These are phyloP conservation scores for Galago senegalensis DNA, from an alignment of 2,797 vertebrate species.

Conservation along the genomic window DNA sequence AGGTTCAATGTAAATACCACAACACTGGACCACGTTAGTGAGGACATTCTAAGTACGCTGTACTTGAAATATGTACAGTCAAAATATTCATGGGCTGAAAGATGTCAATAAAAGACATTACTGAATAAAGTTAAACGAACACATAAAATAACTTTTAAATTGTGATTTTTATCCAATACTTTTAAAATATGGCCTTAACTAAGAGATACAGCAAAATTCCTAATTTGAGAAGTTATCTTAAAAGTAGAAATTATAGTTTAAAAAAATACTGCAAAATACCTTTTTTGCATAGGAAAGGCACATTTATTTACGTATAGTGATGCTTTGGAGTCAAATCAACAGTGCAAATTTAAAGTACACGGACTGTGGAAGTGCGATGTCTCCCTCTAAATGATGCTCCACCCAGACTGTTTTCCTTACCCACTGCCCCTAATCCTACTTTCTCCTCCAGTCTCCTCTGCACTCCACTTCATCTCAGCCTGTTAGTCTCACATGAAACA, in stretches of 20 bases:
- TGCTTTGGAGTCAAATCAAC: neutral
- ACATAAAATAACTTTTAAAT: neutral
- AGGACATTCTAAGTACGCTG: neutral
- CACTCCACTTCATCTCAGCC: neutral
- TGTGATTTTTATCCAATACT: neutral
- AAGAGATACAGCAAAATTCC: neutral
- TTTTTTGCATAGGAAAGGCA: neutral
- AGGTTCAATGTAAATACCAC: conserved; percentile 46
- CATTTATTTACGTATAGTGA: neutral
- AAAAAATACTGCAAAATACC: neutral
- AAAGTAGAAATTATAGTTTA: neutral
- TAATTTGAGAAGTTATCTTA: conserved; percentile 46
- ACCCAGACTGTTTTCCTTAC: neutral
- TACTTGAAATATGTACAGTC: neutral
- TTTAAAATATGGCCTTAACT: conserved; percentile 38
- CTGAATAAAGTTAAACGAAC: conserved; percentile 1
- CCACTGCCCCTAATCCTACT: neutral
- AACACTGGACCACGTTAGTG: neutral
- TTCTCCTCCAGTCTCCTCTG: neutral
- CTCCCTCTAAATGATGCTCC: neutral
- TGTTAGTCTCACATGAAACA: conserved; percentile 4
- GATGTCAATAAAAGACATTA: conserved; percentile 28
- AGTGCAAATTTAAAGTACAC: neutral
- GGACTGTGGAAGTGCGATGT: neutral
- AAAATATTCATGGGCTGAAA: conserved; percentile 35